Evolutionary conservation across 2,113 vertebrate species (phyloP).

Genomic region (Parus major): DNA sequence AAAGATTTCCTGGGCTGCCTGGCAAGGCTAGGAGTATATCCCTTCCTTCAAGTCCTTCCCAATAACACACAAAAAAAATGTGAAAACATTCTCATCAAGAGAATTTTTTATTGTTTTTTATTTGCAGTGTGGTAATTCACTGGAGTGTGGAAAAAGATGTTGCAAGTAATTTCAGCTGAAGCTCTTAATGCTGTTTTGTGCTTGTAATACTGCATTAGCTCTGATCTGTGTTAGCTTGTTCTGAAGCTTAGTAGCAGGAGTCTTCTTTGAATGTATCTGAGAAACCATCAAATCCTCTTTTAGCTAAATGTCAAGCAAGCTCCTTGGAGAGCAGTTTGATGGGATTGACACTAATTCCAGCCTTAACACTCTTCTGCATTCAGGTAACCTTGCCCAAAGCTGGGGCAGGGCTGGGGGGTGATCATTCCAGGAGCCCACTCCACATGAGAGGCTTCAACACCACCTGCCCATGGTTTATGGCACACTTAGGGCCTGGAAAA

Average conservation of each 20-base stretch:
- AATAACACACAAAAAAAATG: not conserved
- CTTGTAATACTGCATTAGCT: not conserved
- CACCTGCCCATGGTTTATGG: not conserved
- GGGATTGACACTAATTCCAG: not conserved
- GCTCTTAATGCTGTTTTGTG: not conserved
- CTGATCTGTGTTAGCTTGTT: not conserved
- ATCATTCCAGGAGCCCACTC: not conserved
- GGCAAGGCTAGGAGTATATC: not conserved
- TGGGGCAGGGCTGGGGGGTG: not conserved
- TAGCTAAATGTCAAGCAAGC: not conserved
- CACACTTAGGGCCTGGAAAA: not conserved
- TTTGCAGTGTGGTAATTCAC: not conserved
- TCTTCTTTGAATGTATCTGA: not conserved
- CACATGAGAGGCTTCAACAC: not conserved
- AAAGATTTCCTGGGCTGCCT: not conserved
- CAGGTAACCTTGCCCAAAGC: not conserved
- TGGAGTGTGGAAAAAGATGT: not conserved
- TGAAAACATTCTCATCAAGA: not conserved
- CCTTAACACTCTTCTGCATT: not conserved
- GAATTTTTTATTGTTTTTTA: not conserved
- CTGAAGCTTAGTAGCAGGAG: not conserved
- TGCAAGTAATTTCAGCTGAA: conserved; percentile 2
- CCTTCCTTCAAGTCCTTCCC: not conserved
- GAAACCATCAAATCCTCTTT: conserved; percentile 8
- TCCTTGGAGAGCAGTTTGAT: not conserved